phyloP scores from a whole-genome alignment of 1,140 invertebrate genomes.

The Zaprionus nigranus region DNA sequence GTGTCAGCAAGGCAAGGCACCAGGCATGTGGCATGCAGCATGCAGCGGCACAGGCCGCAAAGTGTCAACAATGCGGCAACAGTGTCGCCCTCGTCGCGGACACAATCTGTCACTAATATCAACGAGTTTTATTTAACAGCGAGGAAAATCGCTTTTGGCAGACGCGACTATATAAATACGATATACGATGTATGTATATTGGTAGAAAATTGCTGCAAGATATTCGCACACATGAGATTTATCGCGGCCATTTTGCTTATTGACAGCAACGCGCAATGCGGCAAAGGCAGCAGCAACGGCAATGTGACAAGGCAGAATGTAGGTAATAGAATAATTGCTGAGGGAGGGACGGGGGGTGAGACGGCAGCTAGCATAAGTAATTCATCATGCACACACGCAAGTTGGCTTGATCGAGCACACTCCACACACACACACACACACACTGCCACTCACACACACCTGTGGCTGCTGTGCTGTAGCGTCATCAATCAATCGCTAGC shows the following conservation, averaged over 20 bases:
- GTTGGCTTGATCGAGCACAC: constrained; percentile 20
- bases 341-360: neutral
- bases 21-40: neutral
- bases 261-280: constrained; percentile 54
- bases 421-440: constrained; percentile 13
- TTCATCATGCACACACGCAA: constrained; percentile 69
- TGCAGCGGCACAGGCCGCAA: constrained; percentile 27
- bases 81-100: constrained; percentile 22
- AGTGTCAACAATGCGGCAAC: constrained; percentile 60
- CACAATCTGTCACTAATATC: constrained; percentile 50
- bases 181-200: constrained; percentile 1
- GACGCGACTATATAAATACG: neutral
- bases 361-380: constrained; percentile 60
- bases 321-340: constrained; percentile 40
- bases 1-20: constrained; percentile 23
- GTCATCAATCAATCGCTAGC: constrained; percentile 38
- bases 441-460: constrained; percentile 31
- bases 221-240: constrained; percentile 56
- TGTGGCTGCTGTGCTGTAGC: constrained; percentile 29
- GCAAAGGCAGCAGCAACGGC: neutral
- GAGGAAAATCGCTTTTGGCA: constrained; percentile 16
- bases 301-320: constrained; percentile 70
- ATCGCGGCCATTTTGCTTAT: constrained; percentile 74
- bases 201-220: constrained; percentile 23
- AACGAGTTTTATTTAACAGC: constrained; percentile 47